A percentile compares a stretch with the other conserved stretches of the same genome.
Conservation (phyloP, 2,113 vertebrate genomes). For the Sarotherodon lohbergeri region DNA sequence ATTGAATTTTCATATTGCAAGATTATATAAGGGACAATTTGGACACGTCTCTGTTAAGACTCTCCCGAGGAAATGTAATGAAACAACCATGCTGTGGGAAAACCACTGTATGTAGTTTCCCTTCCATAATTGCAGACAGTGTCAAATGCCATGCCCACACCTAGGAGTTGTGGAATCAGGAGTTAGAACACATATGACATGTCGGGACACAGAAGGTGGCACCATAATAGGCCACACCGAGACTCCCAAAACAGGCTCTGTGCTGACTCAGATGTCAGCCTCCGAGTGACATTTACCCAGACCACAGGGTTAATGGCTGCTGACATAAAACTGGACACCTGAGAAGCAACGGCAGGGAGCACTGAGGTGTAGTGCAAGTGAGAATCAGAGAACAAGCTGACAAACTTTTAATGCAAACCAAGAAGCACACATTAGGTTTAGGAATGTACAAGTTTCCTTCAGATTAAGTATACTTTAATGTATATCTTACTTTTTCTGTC, state of each 20-base stretch:
- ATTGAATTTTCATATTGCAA: background rate
- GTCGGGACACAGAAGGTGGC: background rate
- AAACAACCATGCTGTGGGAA: background rate
- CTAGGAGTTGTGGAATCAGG: background rate
- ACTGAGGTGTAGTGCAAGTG: background rate
- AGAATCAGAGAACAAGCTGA: background rate
- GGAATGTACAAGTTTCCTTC: background rate
- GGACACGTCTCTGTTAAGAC: background rate
- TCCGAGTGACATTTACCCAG: conserved; percentile 65
- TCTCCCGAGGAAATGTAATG: background rate
- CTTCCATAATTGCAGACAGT: background rate
- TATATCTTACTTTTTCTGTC: background rate
- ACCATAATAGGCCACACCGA: conserved; percentile 61
- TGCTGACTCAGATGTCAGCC: conserved; percentile 59
- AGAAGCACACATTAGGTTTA: background rate
- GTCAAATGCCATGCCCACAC: background rate
- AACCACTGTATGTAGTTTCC: background rate
- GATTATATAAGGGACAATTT: background rate
- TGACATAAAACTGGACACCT: conserved; percentile 31
- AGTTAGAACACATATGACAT: background rate
- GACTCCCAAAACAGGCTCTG: conserved; percentile 23
- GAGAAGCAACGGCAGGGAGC: background rate
- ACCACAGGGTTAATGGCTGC: conserved; percentile 4
- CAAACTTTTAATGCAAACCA: background rate
- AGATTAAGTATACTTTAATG: background rate